Evolutionary conservation across 2,888 invertebrate species (phyloP).

Genomic region (Macaria notata): DNA sequence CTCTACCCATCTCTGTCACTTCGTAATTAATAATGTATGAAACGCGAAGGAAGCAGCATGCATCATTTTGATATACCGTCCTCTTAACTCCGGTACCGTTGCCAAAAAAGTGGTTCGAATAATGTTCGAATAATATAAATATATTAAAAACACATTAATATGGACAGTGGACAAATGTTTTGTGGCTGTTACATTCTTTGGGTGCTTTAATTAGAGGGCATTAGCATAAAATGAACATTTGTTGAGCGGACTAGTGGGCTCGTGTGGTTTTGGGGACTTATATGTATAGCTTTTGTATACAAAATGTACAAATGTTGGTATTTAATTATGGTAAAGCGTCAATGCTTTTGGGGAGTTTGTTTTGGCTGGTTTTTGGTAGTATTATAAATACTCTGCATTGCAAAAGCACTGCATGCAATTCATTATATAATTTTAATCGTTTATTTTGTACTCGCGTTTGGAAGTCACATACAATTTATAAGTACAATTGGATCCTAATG

Average conservation of each 20-base stretch:
- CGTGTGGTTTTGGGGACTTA: slow-evolving; percentile 5
- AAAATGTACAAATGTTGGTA: too few relatives aligned
- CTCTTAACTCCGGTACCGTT: slow-evolving; percentile 50
- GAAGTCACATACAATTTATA: too few relatives aligned
- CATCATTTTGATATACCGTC: slow-evolving; percentile 65
- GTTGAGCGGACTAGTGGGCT: slow-evolving; percentile 18
- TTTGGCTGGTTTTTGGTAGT: too few relatives aligned
- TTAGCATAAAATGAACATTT: slow-evolving; percentile 41
- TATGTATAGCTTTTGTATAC: too few relatives aligned
- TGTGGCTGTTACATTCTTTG: slow-evolving; percentile 45
- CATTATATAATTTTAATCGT: too few relatives aligned
- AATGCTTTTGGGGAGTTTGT: too few relatives aligned
- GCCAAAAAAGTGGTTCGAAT: slow-evolving; percentile 51
- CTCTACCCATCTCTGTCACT: slow-evolving; percentile 46
- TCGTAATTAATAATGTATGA: slow-evolving; percentile 75
- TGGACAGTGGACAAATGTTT: slow-evolving; percentile 36
- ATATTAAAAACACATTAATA: slow-evolving; percentile 38
- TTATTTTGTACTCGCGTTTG: too few relatives aligned
- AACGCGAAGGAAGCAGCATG: slow-evolving; percentile 61
- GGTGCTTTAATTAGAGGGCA: slow-evolving; percentile 39
- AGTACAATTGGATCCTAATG: too few relatives aligned
- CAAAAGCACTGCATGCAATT: too few relatives aligned
- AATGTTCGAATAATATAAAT: slow-evolving; percentile 39
- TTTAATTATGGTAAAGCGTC: too few relatives aligned
- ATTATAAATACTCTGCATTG: too few relatives aligned